Evolutionary conservation across 1,140 invertebrate species (phyloP).

Genomic region (Saccostrea glomerata): DNA sequence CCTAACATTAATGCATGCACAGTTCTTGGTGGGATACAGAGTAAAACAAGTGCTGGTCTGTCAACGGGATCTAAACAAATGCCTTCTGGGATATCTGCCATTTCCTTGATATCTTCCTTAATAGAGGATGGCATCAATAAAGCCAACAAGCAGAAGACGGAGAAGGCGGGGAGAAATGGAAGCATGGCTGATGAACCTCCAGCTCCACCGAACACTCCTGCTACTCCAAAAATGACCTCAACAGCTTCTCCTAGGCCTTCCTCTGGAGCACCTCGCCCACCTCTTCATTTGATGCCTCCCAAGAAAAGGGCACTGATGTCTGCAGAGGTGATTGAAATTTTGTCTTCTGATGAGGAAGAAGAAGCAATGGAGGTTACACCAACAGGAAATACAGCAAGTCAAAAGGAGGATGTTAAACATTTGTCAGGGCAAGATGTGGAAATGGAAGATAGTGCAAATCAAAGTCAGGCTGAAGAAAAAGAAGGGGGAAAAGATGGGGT

Average conservation of each 20-base stretch:
- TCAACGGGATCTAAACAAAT: background rate
- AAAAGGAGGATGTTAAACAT: background rate
- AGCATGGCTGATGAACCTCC: background rate
- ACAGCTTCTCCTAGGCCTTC: background rate
- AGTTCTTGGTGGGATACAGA: background rate
- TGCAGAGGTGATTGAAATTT: conserved; percentile 48
- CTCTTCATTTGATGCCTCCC: conserved; percentile 20
- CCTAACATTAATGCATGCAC: background rate
- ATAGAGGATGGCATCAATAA: conserved; percentile 16
- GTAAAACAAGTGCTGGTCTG: background rate
- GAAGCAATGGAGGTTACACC: background rate
- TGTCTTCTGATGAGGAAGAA: conserved; percentile 43
- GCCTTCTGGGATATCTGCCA: background rate
- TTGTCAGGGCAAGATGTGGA: background rate
- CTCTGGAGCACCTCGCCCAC: background rate
- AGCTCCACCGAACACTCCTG: background rate
- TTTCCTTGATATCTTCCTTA: conserved; percentile 6
- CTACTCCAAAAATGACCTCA: background rate
- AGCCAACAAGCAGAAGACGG: background rate
- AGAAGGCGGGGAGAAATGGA: background rate
- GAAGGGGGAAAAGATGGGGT: background rate
- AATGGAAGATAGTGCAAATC: background rate
- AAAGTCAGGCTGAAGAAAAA: background rate
- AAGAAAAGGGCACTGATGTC: conserved; percentile 13
- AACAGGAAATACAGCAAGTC: background rate